Conservation (phyloP, 2,113 vertebrate genomes). For the Sebastes fasciatus region DNA sequence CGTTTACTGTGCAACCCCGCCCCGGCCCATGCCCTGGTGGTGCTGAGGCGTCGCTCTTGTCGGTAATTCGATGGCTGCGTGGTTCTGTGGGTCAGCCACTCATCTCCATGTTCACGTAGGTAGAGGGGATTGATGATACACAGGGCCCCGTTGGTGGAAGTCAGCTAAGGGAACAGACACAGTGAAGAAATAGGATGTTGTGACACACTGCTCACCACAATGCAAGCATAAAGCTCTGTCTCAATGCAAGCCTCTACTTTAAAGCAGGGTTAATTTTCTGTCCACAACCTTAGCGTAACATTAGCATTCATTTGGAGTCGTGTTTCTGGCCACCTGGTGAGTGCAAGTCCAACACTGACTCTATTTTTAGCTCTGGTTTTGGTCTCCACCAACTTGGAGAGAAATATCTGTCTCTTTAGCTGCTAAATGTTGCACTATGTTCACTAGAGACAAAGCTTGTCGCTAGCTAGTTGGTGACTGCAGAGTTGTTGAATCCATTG, state of each 20-base stretch:
- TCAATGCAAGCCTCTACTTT: neutral
- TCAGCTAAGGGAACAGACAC: conserved; percentile 61
- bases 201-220: neutral
- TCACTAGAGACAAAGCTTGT: neutral
- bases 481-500: neutral
- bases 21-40: conserved; percentile 73
- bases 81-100: conserved; percentile 58
- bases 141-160: conserved; percentile 80
- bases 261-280: neutral
- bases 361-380: neutral
- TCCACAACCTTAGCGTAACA: too few species aligned
- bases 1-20: conserved; percentile 68
- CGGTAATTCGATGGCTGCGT: neutral
- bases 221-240: neutral
- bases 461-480: neutral
- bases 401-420: neutral
- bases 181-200: neutral
- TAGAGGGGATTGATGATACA: conserved; percentile 91
- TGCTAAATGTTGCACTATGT: neutral
- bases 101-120: conserved; percentile 85
- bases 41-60: conserved; percentile 72
- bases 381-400: neutral
- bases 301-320: neutral
- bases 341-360: neutral
- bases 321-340: neutral